A percentile compares a stretch with the other conserved stretches of the same genome.
These are phyloP conservation scores for Callospermophilus lateralis DNA, from an alignment of 2,113 vertebrate species.

Conservation along the genomic window DNA sequence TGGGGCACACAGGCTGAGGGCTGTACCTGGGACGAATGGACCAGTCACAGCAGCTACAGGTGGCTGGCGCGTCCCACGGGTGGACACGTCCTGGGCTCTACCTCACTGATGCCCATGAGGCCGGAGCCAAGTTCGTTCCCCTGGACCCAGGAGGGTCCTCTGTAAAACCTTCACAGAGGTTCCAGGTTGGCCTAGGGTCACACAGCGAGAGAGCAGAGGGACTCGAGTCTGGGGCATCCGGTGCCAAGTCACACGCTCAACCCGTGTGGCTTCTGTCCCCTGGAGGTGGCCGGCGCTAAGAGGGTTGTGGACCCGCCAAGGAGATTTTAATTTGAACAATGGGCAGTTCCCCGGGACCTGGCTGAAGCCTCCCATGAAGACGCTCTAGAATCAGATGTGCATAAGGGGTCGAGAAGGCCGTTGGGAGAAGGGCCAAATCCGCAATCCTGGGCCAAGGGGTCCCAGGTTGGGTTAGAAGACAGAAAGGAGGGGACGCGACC, in stretches of 20 bases:
- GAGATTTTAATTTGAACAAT: not conserved
- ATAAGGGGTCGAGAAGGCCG: not conserved
- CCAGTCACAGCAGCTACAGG: too few relatives aligned
- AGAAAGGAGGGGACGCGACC: not conserved
- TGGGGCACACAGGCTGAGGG: not conserved
- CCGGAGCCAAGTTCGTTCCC: not conserved
- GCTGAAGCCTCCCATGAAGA: not conserved
- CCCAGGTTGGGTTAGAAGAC: not conserved
- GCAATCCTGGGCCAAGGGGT: not conserved
- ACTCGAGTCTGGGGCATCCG: not conserved
- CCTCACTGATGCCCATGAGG: not conserved
- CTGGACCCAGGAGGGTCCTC: not conserved
- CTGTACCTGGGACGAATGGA: not conserved
- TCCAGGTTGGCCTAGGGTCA: not conserved
- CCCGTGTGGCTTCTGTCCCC: not conserved
- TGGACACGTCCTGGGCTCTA: not conserved
- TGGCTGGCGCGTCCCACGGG: rapidly evolving
- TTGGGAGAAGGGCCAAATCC: not conserved
- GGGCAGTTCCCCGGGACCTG: not conserved
- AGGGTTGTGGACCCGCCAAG: not conserved
- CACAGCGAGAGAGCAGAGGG: too few relatives aligned
- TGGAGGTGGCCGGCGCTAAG: not conserved
- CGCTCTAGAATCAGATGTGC: not conserved
- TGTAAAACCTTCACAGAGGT: not conserved
- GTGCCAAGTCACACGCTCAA: not conserved